Percentiles rank a stretch among this genome's conserved stretches.
These are phyloP conservation scores for Charanyca ferruginea DNA, from an alignment of 2,888 invertebrate genomes.

Conservation along the genomic window DNA sequence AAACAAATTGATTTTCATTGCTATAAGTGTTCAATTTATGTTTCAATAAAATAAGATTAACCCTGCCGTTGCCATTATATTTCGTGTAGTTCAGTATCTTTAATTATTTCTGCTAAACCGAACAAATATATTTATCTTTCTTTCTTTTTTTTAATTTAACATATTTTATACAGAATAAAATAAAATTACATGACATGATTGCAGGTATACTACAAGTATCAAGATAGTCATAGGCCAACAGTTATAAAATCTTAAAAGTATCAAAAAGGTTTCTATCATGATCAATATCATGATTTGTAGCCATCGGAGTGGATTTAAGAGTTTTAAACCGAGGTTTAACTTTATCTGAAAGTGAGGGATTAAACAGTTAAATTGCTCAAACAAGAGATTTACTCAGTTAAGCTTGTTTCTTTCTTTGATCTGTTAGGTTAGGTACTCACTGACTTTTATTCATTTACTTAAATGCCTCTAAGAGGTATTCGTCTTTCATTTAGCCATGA, in stretches of 20 bases:
- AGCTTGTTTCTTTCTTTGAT: constrained; percentile 29
- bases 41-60: no score
- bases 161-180: no score
- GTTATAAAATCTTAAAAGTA: not conserved
- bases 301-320: constrained; percentile 6
- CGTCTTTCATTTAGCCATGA: no score
- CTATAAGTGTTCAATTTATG: not conserved
- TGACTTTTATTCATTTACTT: not conserved
- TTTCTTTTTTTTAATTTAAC: no score
- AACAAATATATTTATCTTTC: no score
- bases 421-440: not conserved
- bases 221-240: not conserved
- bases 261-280: constrained; percentile 5
- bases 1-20: not conserved
- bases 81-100: no score
- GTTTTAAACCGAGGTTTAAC: not conserved
- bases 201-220: no score
- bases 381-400: constrained; percentile 9
- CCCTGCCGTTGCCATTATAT: no score
- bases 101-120: no score
- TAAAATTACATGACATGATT: no score
- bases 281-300: constrained; percentile 11
- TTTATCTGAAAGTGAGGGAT: constrained; percentile 23
- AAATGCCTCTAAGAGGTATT: no score
- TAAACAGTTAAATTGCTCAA: constrained; percentile 23